These are phyloP conservation scores for Heterodera schachtii DNA, from an alignment of 1,140 invertebrate species.

Conservation along the genomic window DNA sequence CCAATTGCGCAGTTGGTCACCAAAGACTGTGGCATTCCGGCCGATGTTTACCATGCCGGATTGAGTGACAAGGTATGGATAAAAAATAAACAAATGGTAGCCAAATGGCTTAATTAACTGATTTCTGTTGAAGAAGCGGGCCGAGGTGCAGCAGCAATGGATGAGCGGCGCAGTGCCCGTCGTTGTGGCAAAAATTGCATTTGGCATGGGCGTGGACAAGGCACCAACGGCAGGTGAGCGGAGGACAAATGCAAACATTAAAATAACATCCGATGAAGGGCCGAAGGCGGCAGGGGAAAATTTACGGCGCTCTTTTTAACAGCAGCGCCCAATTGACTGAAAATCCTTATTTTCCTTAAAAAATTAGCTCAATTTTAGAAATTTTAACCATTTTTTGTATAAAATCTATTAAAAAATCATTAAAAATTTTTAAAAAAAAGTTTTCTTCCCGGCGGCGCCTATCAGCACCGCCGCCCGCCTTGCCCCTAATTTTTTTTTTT, in stretches of 20 bases:
- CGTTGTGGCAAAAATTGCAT: conserved; percentile 71
- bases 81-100: not conserved
- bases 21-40: conserved; percentile 55
- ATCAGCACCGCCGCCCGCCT: too few relatives aligned
- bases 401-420: too few relatives aligned
- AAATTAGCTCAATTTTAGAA: too few relatives aligned
- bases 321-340: too few relatives aligned
- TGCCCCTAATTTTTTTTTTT: too few relatives aligned
- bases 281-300: too few relatives aligned
- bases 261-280: too few relatives aligned
- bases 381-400: too few relatives aligned
- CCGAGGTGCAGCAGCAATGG: conserved; percentile 50
- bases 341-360: too few relatives aligned
- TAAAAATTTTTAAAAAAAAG: too few relatives aligned
- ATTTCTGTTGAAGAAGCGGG: conserved; percentile 35
- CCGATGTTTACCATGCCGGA: conserved; percentile 85
- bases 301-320: too few relatives aligned
- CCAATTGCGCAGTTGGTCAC: conserved; percentile 30
- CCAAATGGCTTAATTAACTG: conserved; percentile 8
- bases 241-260: not conserved
- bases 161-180: conserved; percentile 71
- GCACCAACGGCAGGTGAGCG: conserved; percentile 71
- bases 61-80: conserved; percentile 72
- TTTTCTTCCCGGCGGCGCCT: too few relatives aligned
- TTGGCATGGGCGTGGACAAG: conserved; percentile 80